Percentiles rank a stretch among this genome's conserved stretches.
Conservation (phyloP, 2,113 vertebrate genomes). For the Varanus salvator region DNA sequence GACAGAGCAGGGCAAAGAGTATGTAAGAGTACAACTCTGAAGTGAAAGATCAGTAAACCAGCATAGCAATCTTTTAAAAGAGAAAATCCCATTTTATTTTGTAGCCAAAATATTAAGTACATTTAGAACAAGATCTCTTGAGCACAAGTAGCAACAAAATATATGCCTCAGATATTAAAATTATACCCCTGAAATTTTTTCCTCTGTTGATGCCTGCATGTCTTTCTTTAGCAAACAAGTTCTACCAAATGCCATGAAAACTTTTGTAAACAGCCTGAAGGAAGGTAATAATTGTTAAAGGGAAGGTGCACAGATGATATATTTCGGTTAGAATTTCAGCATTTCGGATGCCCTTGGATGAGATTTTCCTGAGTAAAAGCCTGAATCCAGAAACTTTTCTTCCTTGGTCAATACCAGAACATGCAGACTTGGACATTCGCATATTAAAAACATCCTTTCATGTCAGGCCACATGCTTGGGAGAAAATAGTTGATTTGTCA, state of each 20-base stretch:
- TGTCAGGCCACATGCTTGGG: not conserved
- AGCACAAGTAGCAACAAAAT: not conserved
- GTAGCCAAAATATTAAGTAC: conserved; percentile 63
- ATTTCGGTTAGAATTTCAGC: not conserved
- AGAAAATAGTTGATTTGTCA: not conserved
- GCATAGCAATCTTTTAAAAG: not conserved
- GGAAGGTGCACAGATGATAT: not conserved
- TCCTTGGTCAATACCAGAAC: not conserved
- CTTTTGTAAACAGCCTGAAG: not conserved
- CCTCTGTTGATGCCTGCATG: not conserved
- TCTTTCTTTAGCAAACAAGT: not conserved
- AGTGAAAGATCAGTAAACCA: not conserved
- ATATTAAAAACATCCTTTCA: not conserved
- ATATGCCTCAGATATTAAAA: not conserved
- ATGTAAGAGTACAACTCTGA: not conserved
- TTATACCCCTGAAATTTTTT: not conserved
- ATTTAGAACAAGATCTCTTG: conserved; percentile 61
- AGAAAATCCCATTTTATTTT: conserved; percentile 67
- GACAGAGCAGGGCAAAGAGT: too few species aligned
- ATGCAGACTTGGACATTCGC: not conserved
- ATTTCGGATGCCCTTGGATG: not conserved
- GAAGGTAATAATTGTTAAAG: not conserved
- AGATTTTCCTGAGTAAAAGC: not conserved
- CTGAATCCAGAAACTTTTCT: not conserved
- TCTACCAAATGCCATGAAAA: not conserved